Evolutionary conservation across 2,113 vertebrate genomes (phyloP).

Genomic region (Thinocorus orbignyianus): DNA sequence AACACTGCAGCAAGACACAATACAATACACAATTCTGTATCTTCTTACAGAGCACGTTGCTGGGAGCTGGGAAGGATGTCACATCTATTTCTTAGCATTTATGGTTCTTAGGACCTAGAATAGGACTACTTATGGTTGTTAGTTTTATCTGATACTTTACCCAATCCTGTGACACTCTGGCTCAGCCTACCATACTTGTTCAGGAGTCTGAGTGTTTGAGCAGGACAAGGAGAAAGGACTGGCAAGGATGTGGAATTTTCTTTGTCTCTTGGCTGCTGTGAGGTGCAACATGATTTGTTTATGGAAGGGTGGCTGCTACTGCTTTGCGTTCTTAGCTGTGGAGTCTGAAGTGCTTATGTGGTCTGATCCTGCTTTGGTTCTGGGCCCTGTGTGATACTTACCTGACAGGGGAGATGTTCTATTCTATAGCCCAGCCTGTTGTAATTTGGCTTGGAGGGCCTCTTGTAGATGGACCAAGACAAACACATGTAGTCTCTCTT

Average conservation of each 20-base stretch:
- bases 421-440: neutral
- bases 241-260: neutral
- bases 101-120: neutral
- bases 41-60: neutral
- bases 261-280: neutral
- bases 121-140: neutral
- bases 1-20: neutral
- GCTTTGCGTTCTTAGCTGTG: neutral
- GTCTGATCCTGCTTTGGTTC: neutral
- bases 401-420: neutral
- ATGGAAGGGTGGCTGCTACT: neutral
- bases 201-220: neutral
- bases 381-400: neutral
- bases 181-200: neutral
- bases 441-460: neutral
- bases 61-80: neutral
- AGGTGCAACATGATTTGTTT: neutral
- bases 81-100: rapidly evolving
- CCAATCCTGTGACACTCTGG: rapidly evolving
- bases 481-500: rapidly evolving
- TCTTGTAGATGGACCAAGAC: neutral
- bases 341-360: neutral
- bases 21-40: neutral
- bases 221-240: neutral
- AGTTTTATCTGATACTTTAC: neutral